Base-by-base conservation (phyloP, 2,113 vertebrate genomes). In the Anser cygnoides region DNA sequence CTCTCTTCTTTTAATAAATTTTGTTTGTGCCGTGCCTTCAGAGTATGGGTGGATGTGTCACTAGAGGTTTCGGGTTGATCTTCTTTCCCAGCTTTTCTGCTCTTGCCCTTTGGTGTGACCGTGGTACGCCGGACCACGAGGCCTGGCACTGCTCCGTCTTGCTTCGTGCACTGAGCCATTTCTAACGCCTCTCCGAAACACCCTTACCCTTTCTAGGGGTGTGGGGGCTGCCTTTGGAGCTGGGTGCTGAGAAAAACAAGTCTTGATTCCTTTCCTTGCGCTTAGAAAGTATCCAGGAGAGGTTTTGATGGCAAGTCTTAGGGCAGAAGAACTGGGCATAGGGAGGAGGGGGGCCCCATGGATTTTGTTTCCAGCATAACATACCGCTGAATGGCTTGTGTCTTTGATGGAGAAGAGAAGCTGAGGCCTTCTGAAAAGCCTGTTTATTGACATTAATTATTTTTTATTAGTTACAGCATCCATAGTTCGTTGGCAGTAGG, bases 381-480 rank as follows among this genome's bases (percentile, higher is more conserved):
- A 80, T 91, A 81, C 89, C 78, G 83, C 5, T 78, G 85, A 94
- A 89, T 82, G 90, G 77, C 74, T 83, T 6, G 15, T 90, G 84
- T 67, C 92, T 96, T 95, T 96, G 96, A 96, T 97, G 89, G 84
- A 89, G 86, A 88, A 96, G 78, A 94, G 83, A 93, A 90, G 84
- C 76, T 67, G 90, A 86, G 92, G 95, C 87, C 76, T 96, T 92
- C 92, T 70, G 88, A 97, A 95, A 90, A 85, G 90, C 76, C 93
- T 97, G 94, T 97, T 97, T 97, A 95, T 95, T 96, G 93, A 93
- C 96, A 97, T 97, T 97, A 97, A 96, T 97, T 96, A 96, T 97
- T 97, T 96, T 96, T 96, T 95, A 92, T 95, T 95, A 95, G 92
- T 97, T 97, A 95, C 96, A 97, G 95, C 96, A 96, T 93, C 93